phyloP scores from a whole-genome alignment of 2,797 vertebrate species.

The Myripristis jacobus region DNA sequence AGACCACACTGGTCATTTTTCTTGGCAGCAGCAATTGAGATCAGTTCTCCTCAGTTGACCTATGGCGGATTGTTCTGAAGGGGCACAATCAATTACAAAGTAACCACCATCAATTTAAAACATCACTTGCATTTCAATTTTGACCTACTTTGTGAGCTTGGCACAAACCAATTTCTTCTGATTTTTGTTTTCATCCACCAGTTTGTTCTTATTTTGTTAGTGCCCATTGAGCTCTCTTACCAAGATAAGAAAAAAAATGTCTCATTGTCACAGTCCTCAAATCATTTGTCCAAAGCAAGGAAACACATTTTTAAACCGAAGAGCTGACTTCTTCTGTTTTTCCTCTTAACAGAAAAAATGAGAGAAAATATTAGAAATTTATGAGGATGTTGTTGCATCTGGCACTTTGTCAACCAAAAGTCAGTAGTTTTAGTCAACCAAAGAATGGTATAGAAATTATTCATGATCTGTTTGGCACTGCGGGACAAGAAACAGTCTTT shows the following conservation, averaged over 20 bases:
- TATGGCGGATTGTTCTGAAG: neutral
- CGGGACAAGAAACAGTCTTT: neutral
- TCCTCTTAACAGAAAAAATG: no score
- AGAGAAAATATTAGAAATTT: no score
- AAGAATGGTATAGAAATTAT: neutral
- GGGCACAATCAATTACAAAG: neutral
- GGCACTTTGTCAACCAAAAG: neutral
- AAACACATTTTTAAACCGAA: no score
- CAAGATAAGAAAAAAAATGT: no score
- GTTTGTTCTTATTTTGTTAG: no score
- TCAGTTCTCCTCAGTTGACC: neutral
- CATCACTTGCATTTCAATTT: slow-evolving; percentile 10
- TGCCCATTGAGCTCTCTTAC: no score
- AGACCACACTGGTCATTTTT: neutral
- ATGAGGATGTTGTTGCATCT: no score
- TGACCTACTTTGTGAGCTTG: neutral
- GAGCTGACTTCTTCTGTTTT: no score
- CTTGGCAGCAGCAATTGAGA: neutral
- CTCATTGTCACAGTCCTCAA: no score
- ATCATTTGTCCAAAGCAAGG: no score
- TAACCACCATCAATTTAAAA: neutral
- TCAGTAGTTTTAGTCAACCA: slow-evolving; percentile 4
- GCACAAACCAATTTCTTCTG: no score
- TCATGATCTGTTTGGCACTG: slow-evolving; percentile 1
- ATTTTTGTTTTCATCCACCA: no score